Conservation (phyloP, 2,113 vertebrate genomes). For the Engraulis encrasicolus region DNA sequence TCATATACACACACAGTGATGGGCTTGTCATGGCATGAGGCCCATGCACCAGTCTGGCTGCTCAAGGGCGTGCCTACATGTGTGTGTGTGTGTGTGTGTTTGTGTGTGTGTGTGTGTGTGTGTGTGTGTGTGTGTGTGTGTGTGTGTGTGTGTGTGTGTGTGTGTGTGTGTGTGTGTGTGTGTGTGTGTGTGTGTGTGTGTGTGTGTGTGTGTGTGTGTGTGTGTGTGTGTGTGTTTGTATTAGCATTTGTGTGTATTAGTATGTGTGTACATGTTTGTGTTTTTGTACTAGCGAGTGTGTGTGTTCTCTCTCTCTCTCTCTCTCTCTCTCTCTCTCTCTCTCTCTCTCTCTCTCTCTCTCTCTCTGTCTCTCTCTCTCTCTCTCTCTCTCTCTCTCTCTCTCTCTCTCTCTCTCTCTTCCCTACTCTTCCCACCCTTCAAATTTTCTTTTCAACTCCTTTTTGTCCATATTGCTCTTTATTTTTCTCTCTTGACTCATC, state of each 20-base stretch:
- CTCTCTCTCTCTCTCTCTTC: not conserved
- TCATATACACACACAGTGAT: too few species aligned
- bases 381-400: not conserved
- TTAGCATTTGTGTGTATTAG: not conserved
- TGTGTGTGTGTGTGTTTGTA: not conserved
- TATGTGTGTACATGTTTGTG: not conserved
- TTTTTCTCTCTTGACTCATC: too few species aligned
- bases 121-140: not conserved
- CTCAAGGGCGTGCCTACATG: not conserved
- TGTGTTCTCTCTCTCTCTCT: too few species aligned
- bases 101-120: too few species aligned
- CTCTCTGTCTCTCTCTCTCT: not conserved
- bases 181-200: constrained; percentile 2
- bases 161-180: too few species aligned
- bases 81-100: not conserved
- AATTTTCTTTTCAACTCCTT: too few species aligned
- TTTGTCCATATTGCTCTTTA: too few species aligned
- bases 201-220: not conserved
- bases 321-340: too few species aligned
- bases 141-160: too few species aligned
- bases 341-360: too few species aligned
- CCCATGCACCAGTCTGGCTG: constrained; percentile 24
- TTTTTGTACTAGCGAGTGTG: not conserved
- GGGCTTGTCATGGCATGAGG: constrained; percentile 48
- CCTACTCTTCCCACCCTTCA: too few species aligned